Evolutionary conservation across 2,113 vertebrate species (phyloP).

Genomic region (Trematocara unimaculatum): DNA sequence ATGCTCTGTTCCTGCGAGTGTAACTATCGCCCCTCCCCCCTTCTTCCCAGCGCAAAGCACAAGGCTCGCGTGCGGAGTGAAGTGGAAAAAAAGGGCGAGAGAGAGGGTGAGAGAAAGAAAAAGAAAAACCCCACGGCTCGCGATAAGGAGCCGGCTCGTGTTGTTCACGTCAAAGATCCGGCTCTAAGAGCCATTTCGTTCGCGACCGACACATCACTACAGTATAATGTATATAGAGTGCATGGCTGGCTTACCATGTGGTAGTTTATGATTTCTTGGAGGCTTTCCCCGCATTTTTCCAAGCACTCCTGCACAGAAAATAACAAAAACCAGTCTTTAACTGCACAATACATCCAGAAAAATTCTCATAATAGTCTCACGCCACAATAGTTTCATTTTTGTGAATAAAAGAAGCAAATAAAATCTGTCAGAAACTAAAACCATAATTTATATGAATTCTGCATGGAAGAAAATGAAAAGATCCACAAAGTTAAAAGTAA

Average conservation of each 20-base stretch:
- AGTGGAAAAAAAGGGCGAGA: too few relatives aligned
- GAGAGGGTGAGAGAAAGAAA: too few relatives aligned
- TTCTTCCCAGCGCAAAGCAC: too few relatives aligned
- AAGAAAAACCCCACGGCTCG: too few relatives aligned
- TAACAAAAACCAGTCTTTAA: background rate
- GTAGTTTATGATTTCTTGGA: conserved; percentile 97
- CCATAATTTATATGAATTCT: background rate
- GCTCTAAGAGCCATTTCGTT: too few relatives aligned
- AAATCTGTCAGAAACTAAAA: background rate
- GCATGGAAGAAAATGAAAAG: background rate
- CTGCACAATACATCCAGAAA: background rate
- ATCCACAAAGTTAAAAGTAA: background rate
- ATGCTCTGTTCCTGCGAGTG: too few relatives aligned
- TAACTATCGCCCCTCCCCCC: too few relatives aligned
- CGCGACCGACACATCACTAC: too few relatives aligned
- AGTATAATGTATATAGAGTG: background rate
- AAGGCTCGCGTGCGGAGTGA: too few relatives aligned
- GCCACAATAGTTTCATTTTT: background rate
- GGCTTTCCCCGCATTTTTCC: conserved; percentile 91
- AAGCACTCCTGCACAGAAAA: conserved; percentile 83
- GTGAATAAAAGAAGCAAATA: background rate
- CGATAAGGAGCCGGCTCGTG: too few relatives aligned
- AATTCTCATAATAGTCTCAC: background rate
- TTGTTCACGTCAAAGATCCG: too few relatives aligned
- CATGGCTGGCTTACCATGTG: conserved; percentile 83